phyloP scores from a whole-genome alignment of 2,888 invertebrate genomes.

The Neoscelio sp. region DNA sequence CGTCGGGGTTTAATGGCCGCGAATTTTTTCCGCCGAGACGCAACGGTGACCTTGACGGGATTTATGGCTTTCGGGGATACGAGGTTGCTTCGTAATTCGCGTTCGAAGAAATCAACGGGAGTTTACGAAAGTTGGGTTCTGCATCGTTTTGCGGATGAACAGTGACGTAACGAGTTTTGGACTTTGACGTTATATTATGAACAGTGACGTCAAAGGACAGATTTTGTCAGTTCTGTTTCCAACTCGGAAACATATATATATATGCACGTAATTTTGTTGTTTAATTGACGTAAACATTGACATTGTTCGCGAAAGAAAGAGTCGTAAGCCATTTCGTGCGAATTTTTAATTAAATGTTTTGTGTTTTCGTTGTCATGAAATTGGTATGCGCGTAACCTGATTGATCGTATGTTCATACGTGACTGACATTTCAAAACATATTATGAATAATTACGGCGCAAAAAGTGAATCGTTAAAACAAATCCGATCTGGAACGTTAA shows the following conservation, averaged over 20 bases:
- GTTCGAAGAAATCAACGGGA: not conserved
- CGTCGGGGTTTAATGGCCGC: slow-evolving; percentile 1
- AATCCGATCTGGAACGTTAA: slow-evolving; percentile 16
- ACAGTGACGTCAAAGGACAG: no score
- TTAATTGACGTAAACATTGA: no score
- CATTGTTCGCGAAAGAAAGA: no score
- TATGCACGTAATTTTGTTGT: no score
- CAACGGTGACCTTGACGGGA: slow-evolving; percentile 25
- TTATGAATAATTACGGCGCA: slow-evolving; percentile 55
- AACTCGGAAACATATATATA: no score
- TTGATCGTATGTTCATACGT: slow-evolving; percentile 43
- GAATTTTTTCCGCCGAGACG: not conserved
- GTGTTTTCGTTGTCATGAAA: no score
- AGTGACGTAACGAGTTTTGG: no score
- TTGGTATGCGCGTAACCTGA: slow-evolving; percentile 50
- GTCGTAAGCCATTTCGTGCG: no score
- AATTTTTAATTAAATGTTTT: slow-evolving; percentile 38
- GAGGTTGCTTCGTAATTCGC: not conserved
- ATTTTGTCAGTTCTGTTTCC: no score
- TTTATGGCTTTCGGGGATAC: slow-evolving; percentile 15
- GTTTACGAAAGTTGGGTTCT: not conserved
- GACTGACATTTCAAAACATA: slow-evolving; percentile 56
- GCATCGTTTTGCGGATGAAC: no score
- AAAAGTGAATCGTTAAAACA: slow-evolving; percentile 33
- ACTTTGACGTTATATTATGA: no score